Conservation (phyloP, 2,113 vertebrate genomes). For the Eurystomus gularis region DNA sequence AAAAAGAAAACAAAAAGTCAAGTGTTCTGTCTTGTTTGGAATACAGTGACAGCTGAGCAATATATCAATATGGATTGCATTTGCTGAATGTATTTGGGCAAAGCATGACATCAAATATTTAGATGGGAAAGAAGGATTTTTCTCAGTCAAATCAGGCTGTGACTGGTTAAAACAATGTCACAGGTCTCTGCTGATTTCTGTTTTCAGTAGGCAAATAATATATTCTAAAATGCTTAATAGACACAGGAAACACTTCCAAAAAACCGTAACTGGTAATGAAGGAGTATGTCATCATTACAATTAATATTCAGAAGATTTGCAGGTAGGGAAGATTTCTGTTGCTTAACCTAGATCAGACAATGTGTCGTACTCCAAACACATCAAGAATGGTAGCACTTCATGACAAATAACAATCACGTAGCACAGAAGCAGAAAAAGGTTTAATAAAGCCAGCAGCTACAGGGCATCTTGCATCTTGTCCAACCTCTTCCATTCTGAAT, state of each 20-base stretch:
- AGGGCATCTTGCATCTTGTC: background rate
- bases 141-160: background rate
- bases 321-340: background rate
- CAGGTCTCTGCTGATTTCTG: rapidly evolving
- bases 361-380: rapidly evolving
- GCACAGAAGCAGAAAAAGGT: background rate
- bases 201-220: background rate
- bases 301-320: background rate
- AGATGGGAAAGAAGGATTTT: background rate
- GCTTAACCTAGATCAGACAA: background rate
- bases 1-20: background rate
- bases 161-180: background rate
- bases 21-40: background rate
- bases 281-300: background rate
- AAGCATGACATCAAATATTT: background rate
- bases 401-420: background rate
- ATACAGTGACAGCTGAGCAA: background rate
- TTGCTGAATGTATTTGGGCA: background rate
- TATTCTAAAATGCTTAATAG: background rate
- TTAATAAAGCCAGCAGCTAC: background rate
- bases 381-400: background rate
- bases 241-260: background rate
- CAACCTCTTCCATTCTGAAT: rapidly evolving
- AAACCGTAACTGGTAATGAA: background rate
- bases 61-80: background rate